Evolutionary conservation across 2,113 vertebrate species (phyloP), one percentile per base, ranked within the genome.

Genomic region (Chloebia gouldiae): DNA sequence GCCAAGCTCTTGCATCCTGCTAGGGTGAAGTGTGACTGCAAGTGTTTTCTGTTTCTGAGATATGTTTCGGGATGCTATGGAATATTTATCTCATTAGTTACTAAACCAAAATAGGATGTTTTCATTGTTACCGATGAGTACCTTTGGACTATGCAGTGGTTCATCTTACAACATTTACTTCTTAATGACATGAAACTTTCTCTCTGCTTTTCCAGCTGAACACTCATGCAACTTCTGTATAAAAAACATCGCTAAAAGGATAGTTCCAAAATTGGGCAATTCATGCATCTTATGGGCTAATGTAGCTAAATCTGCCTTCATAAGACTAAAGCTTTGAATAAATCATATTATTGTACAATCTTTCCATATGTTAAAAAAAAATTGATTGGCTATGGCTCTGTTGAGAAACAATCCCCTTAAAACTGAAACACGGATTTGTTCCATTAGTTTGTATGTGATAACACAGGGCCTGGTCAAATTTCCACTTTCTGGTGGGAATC

Each of bases 401-500:
- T 80, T 69, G 65, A 50, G 45, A 90, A 94, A 82, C 5, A 24
- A 77, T 88, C 39, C 39, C 59, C 65, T 89, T 61, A 53, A 49
- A 95, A 85, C 0, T 44, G 59, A 85, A 50, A 51, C 51, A 78
- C 39, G 63, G 75, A 92, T 95, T 94, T 93, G 39, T 95, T 91
- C 92, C 70, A 35, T 92, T 91, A 73, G 53, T 93, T 77, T 82
- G 25, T 56, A 30, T 61, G 39, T 66, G 86, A 78, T 89, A 91
- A 93, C 65, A 61, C 25, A 54, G 30, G 15, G 47, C 24, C 81
- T 85, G 84, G 50, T 95, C 95, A 96, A 73, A 80, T 93, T 95
- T 95, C 88, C 33, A 21, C 66, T 91, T 87, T 95, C 66, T 96
- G 83, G 54, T 96, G 92, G 90, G 93, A 97, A 92, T 93, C 33